Percentiles rank a stretch among this genome's conserved stretches.
Evolutionary conservation across 2,797 vertebrate species (phyloP).

Genomic region (Percopsis omiscomaycus): DNA sequence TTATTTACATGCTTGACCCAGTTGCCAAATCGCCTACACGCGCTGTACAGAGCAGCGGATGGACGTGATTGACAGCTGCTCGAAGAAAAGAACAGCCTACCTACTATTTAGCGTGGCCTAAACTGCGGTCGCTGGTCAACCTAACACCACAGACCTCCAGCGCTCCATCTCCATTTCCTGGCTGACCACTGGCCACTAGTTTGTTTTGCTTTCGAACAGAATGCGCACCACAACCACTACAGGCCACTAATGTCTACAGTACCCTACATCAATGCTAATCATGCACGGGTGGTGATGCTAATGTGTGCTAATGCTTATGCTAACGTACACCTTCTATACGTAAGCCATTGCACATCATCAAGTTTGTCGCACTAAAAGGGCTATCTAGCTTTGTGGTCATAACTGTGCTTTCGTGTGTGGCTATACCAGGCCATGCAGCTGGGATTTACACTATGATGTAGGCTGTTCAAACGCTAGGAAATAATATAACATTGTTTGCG

Average conservation of each 20-base stretch:
- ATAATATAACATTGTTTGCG: no score
- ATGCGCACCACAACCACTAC: slow-evolving; percentile 56
- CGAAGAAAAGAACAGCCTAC: no score
- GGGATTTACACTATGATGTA: no score
- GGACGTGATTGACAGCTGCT: no score
- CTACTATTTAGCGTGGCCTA: slow-evolving; percentile 33
- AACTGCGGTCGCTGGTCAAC: slow-evolving; percentile 68
- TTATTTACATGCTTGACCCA: no score
- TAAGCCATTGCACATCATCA: neutral
- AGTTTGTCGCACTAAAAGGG: neutral
- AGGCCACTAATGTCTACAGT: slow-evolving; percentile 63
- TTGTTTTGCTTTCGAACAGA: slow-evolving; percentile 64
- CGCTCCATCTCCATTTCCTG: slow-evolving; percentile 38
- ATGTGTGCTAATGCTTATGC: slow-evolving; percentile 1
- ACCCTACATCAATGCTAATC: slow-evolving; percentile 34
- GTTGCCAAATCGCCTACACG: no score
- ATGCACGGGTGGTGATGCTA: slow-evolving; percentile 1
- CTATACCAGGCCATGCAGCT: no score
- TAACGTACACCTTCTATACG: neutral
- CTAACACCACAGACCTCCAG: slow-evolving; percentile 31
- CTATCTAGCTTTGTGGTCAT: no score
- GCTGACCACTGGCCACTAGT: slow-evolving; percentile 56
- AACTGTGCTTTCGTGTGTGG: no score
- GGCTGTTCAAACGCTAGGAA: no score
- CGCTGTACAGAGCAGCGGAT: no score